Percentiles rank a stretch among this genome's conserved stretches.
These are phyloP conservation scores for Phoebastria nigripes DNA, from an alignment of 2,797 vertebrate species.

Conservation along the genomic window DNA sequence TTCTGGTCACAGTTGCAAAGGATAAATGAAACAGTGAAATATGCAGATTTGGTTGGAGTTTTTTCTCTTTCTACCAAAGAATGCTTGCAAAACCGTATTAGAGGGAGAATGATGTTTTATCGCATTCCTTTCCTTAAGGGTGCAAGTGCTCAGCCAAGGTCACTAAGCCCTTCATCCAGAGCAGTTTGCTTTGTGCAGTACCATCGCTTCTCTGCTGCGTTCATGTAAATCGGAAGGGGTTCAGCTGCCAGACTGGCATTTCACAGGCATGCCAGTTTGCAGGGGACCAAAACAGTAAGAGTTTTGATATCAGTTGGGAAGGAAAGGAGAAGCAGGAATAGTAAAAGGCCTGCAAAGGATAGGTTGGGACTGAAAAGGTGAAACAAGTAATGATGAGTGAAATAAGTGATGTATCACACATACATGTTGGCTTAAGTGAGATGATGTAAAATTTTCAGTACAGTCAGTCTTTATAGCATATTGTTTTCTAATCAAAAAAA, in stretches of 20 bases:
- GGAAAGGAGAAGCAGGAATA: neutral
- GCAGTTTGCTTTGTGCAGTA: neutral
- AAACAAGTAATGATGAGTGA: neutral
- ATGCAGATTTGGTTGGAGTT: conserved; percentile 9
- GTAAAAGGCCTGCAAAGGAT: neutral
- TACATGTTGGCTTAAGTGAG: neutral
- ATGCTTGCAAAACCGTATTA: neutral
- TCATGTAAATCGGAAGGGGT: neutral
- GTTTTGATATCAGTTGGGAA: neutral
- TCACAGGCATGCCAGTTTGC: neutral
- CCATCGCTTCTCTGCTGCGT: neutral
- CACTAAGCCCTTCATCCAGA: neutral
- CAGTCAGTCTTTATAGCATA: neutral
- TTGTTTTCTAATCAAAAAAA: conserved; percentile 18
- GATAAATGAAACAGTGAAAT: conserved; percentile 7
- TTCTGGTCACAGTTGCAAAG: conserved; percentile 1
- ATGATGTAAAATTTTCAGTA: neutral
- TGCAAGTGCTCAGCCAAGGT: neutral
- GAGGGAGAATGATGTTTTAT: neutral
- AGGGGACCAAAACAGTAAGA: neutral
- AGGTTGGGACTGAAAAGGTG: neutral
- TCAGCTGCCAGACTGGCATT: neutral
- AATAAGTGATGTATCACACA: neutral
- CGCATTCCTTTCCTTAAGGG: neutral
- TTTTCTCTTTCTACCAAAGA: neutral